Evolutionary conservation across 2,797 vertebrate species (phyloP), one percentile per base, ranked within the genome.

Genomic region (Schizopygopsis malacanthus): DNA sequence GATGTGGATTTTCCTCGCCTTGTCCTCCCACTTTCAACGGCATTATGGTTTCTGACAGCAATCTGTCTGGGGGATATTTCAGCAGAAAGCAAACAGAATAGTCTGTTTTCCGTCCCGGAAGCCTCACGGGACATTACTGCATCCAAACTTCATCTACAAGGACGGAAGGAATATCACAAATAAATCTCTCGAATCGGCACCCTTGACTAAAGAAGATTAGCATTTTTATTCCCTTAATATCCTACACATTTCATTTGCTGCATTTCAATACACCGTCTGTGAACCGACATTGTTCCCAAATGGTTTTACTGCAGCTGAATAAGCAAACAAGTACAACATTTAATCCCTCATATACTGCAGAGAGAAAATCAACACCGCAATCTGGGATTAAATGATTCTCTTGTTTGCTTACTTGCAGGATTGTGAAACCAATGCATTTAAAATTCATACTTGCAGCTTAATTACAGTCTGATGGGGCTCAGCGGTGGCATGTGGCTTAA

Each of bases 151-250:
- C 71, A 72, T 67, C 76, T 78, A 52, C 11, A 15, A 65, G 25
- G 1, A 22, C 52, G 80, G 70, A 83, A 83, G 65, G 76, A 70
- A 88, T 47, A 81, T 87, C 41, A 39, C 63, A 70, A 83, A 84
- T 84, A 83, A 81, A 15, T 70, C 81, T 82, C 70, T 81, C 33
- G 12, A 86, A 79, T 71, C 33, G 9, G 22, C 33, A 85, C 47
- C 79, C 78, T 79, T 84, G 28, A 76, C 85, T 63, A 84, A 79
- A 50, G 75, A 43, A 83, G 69, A 85, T 84, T 86, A 67, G 80
- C 77, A 89, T 86, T 88, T 86, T 88, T 87, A 87, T 50, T 87
- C 20, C 25, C 22, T 80, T 22, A 15, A 59, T 73, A 78, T 83
- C 43, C 28, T 76, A 45, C 47, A 72, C 37, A 85, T 63, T 65